Percentiles rank a stretch among this genome's conserved stretches.
Evolutionary conservation across 2,797 vertebrate genomes (phyloP).

Genomic region (Pogonophryne albipinna): DNA sequence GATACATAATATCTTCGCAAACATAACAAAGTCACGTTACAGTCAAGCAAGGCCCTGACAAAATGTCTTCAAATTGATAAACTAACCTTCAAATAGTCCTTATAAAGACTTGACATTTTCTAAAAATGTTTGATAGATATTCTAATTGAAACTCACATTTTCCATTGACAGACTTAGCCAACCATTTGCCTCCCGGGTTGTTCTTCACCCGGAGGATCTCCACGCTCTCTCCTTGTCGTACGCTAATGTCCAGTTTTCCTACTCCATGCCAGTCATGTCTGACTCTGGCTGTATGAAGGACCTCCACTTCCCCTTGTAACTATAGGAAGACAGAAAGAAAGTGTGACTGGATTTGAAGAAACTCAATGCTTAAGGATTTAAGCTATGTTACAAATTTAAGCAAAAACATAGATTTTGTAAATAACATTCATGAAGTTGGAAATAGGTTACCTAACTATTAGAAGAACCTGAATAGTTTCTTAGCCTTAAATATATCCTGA

Average conservation of each 20-base stretch:
- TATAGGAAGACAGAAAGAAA: constrained; percentile 31
- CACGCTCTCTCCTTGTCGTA: constrained; percentile 80
- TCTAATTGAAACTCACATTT: constrained; percentile 77
- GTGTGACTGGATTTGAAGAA: not conserved
- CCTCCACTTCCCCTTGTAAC: constrained; percentile 76
- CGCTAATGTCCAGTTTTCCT: constrained; percentile 80
- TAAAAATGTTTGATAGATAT: not conserved
- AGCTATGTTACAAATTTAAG: not conserved
- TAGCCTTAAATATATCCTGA: no score
- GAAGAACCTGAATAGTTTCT: no score
- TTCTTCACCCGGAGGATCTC: constrained; percentile 84
- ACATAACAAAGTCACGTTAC: not conserved
- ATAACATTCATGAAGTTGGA: no score
- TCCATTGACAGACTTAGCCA: constrained; percentile 78
- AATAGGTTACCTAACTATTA: no score
- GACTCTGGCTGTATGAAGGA: constrained; percentile 79
- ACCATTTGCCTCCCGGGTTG: constrained; percentile 85
- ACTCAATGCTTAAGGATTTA: not conserved
- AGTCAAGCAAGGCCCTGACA: not conserved
- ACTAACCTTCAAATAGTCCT: not conserved
- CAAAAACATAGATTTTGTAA: no score
- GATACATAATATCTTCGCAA: not conserved
- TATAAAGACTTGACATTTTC: not conserved
- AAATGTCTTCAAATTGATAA: not conserved
- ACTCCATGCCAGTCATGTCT: constrained; percentile 80